Conservation (phyloP, 2,888 invertebrate genomes). For the Terebella lapidaria region DNA sequence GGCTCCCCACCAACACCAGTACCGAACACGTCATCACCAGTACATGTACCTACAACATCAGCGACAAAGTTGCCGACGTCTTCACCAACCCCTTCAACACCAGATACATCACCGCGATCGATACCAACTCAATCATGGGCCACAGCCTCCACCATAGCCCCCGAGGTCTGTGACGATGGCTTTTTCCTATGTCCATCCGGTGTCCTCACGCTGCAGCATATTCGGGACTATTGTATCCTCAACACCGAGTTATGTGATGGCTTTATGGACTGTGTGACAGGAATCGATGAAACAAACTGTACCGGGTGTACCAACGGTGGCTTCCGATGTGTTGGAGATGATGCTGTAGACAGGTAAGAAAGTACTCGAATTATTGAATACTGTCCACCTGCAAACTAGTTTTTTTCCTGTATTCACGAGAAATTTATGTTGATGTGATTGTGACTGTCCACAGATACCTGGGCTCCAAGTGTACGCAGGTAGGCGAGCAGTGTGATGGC, state of each 20-base stretch:
- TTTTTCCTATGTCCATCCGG: constrained; percentile 10
- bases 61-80: too few species aligned
- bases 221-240: constrained; percentile 10
- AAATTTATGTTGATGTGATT: not conserved
- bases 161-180: too few species aligned
- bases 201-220: constrained; percentile 8
- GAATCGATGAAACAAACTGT: constrained; percentile 1
- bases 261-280: constrained; percentile 11
- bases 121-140: too few species aligned
- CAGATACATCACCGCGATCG: too few species aligned
- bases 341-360: not conserved
- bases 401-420: not conserved
- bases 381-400: not conserved
- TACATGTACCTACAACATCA: too few species aligned
- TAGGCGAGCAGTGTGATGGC: constrained; percentile 21
- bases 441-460: constrained; percentile 2
- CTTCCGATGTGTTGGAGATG: constrained; percentile 11
- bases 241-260: constrained; percentile 14
- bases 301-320: constrained; percentile 13
- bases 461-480: constrained; percentile 11
- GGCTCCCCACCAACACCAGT: too few species aligned
- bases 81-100: too few species aligned
- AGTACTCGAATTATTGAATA: not conserved
- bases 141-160: too few species aligned
- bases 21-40: too few species aligned